Evolutionary conservation across 2,113 vertebrate genomes (phyloP), one percentile per base, ranked within the genome.

Genomic region (Kryptolebias marmoratus): DNA sequence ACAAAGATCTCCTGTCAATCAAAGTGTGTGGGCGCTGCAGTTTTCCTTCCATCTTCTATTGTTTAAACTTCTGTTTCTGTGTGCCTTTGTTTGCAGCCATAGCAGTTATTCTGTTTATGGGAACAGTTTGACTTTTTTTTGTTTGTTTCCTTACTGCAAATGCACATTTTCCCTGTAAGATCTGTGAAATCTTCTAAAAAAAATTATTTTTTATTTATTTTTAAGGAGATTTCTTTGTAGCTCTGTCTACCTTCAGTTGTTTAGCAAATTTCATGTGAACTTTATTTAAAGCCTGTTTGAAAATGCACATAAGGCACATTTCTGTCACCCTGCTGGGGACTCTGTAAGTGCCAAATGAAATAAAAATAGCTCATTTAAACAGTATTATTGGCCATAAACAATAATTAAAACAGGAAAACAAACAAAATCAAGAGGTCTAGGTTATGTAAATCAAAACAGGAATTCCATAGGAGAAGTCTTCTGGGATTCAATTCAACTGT

Each of bases 1-100:
- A 52, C 66, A 83, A 81, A 83, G 68, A 85, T 80, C 75, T 83
- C 71, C 62, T 83, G 77, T 86, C 87, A 83, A 73, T 87, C 81
- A 86, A 50, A 80, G 56, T n/a, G 10, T 58, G 76, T 82, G 76
- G 78, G 80, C 58, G 72, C 63, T 30, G 1, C 61, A 48, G 62
- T 48, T 44, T 63, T 84, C 66, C 80, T 82, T 72, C 54, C 28
- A 67, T 72, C 69, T 63, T 80, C 65, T 62, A 47, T 75, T 64
- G 67, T 75, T 72, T 45, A 76, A 73, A 81, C 74, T 81, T 82
- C 56, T 69, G 71, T 81, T 70, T 73, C 28, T 79, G 64, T 70
- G 16, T 61, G 75, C 36, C 63, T 87, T 82, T 83, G 54, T 83
- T 74, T 75, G 45, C 71, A 78, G 70, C 67, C 63, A 12, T n/a